phyloP scores from a whole-genome alignment of 2,113 vertebrate genomes.

The Dolichotis patagonum region DNA sequence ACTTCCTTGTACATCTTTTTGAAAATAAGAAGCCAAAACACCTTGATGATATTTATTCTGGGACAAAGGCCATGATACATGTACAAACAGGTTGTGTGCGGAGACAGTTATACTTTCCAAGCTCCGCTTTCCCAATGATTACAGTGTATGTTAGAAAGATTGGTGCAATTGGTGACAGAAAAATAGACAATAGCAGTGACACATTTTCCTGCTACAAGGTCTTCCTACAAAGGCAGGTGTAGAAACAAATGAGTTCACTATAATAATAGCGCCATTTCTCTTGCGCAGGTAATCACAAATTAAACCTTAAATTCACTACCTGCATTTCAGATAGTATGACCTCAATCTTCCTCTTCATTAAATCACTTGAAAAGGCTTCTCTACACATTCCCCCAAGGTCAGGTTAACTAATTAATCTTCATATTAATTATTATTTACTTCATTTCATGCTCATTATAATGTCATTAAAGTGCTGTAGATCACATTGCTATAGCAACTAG shows the following conservation, averaged over 20 bases:
- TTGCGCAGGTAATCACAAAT: neutral
- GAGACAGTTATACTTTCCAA: no score
- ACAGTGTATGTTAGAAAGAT: neutral
- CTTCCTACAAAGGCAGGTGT: neutral
- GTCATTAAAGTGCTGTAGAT: neutral
- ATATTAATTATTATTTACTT: slow-evolving; percentile 19
- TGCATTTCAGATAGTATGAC: neutral
- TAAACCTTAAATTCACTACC: neutral
- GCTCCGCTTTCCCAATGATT: neutral
- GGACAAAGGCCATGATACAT: neutral
- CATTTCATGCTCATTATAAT: slow-evolving; percentile 50
- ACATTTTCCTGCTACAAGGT: neutral
- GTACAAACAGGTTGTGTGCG: neutral
- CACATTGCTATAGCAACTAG: neutral
- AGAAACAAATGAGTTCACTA: neutral
- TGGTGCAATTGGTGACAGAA: neutral
- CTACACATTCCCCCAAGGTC: neutral
- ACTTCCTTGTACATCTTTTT: neutral
- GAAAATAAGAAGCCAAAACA: neutral
- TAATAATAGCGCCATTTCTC: neutral
- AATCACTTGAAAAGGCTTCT: neutral
- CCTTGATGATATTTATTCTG: neutral
- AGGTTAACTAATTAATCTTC: slow-evolving; percentile 35
- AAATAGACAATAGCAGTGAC: neutral
- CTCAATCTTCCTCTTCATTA: neutral